A percentile compares a stretch with the other conserved stretches of the same genome.
Conservation (phyloP, 2,113 vertebrate genomes). For the Dromiciops gliroides region DNA sequence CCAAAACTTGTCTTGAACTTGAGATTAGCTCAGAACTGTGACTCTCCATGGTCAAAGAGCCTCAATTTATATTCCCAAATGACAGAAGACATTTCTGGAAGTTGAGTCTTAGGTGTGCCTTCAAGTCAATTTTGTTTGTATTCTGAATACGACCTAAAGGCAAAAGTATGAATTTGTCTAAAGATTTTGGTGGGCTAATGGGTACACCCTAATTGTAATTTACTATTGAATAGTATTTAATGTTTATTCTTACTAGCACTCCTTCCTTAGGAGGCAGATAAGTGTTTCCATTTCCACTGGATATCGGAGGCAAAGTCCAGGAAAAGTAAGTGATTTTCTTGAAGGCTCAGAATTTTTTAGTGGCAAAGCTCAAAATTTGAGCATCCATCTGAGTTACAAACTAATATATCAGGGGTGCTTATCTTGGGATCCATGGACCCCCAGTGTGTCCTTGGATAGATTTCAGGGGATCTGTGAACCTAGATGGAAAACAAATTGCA, state of each 20-base stretch:
- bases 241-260: not conserved
- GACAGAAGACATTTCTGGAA: not conserved
- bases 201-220: not conserved
- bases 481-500: not conserved
- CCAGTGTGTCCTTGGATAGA: not conserved
- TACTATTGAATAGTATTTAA: not conserved
- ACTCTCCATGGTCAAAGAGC: not conserved
- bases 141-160: slow-evolving; percentile 5
- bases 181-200: not conserved
- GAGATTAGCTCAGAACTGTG: not conserved
- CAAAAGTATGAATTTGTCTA: not conserved
- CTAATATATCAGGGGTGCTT: not conserved
- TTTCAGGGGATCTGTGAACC: not conserved
- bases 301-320: not conserved
- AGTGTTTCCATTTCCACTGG: not conserved
- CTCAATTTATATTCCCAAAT: not conserved
- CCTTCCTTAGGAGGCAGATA: not conserved
- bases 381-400: not conserved
- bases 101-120: not conserved
- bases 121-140: not conserved
- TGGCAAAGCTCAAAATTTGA: not conserved
- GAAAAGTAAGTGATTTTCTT: not conserved
- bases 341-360: not conserved
- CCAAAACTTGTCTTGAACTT: not conserved
- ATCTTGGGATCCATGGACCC: not conserved